These are phyloP conservation scores for Rhagologus leucostigma DNA, from an alignment of 2,113 vertebrate species.

Conservation along the genomic window DNA sequence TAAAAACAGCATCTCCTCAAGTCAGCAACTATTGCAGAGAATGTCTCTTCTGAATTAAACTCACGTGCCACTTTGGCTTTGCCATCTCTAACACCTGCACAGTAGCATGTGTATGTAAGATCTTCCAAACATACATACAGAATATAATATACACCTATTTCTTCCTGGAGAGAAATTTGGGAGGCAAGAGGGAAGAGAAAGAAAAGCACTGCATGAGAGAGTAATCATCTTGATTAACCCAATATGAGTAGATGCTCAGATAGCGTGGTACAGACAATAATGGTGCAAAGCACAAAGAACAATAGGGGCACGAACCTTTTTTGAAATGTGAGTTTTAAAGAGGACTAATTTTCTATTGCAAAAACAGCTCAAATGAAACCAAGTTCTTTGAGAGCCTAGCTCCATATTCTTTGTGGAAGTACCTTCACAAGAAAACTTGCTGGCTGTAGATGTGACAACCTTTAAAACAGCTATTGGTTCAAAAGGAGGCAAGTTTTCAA, in stretches of 20 bases:
- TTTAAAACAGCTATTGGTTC: not conserved
- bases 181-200: not conserved
- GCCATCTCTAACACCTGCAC: not conserved
- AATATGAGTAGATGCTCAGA: not conserved
- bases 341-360: not conserved
- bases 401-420: not conserved
- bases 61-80: not conserved
- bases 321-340: not conserved
- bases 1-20: not conserved
- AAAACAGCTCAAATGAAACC: not conserved
- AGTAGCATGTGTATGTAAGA: fast-evolving
- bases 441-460: not conserved
- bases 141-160: not conserved
- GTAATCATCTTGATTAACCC: not conserved
- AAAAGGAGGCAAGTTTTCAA: not conserved
- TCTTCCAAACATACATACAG: not conserved
- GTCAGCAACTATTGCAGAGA: not conserved
- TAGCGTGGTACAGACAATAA: not conserved
- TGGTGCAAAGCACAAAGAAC: not conserved
- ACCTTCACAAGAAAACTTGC: not conserved
- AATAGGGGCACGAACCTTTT: not conserved
- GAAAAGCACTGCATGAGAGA: not conserved
- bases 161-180: not conserved
- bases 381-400: not conserved
- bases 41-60: not conserved